phyloP scores from a whole-genome alignment of 2,113 vertebrate genomes.

The Strix aluco region DNA sequence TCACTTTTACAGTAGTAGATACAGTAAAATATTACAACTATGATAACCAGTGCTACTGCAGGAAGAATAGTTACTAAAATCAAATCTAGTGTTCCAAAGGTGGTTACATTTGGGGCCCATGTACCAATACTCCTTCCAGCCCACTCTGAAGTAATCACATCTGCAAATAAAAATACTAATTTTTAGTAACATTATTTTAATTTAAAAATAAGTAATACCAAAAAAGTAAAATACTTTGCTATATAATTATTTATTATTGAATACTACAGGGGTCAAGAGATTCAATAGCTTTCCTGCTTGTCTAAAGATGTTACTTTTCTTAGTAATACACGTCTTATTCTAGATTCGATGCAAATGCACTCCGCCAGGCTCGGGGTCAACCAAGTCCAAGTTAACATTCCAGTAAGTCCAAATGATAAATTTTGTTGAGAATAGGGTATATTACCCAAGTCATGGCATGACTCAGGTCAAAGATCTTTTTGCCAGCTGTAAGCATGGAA shows the following conservation, averaged over 20 bases:
- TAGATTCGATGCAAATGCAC: background rate
- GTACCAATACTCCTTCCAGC: constrained; percentile 70
- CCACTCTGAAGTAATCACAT: constrained; percentile 58
- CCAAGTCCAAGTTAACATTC: background rate
- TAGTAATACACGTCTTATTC: background rate
- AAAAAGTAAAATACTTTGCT: background rate
- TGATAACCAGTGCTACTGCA: constrained; percentile 31
- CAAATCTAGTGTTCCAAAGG: constrained; percentile 69
- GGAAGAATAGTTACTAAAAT: constrained; percentile 62
- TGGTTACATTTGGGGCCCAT: constrained; percentile 67
- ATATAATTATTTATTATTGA: background rate
- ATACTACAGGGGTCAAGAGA: background rate
- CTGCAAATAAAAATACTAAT: constrained; percentile 36
- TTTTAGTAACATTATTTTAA: background rate
- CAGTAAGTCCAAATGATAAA: background rate
- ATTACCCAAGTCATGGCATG: background rate
- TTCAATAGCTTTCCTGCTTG: background rate
- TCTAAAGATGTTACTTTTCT: background rate
- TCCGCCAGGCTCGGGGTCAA: background rate
- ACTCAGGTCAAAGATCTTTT: background rate
- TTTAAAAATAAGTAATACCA: background rate
- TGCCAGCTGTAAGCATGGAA: background rate
- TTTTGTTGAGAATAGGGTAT: background rate
- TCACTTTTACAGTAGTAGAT: background rate
- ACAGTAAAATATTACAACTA: background rate